A percentile compares a stretch with the other conserved stretches of the same genome.
phyloP scores from a whole-genome alignment of 2,113 vertebrate species.

The Tapirus terrestris region DNA sequence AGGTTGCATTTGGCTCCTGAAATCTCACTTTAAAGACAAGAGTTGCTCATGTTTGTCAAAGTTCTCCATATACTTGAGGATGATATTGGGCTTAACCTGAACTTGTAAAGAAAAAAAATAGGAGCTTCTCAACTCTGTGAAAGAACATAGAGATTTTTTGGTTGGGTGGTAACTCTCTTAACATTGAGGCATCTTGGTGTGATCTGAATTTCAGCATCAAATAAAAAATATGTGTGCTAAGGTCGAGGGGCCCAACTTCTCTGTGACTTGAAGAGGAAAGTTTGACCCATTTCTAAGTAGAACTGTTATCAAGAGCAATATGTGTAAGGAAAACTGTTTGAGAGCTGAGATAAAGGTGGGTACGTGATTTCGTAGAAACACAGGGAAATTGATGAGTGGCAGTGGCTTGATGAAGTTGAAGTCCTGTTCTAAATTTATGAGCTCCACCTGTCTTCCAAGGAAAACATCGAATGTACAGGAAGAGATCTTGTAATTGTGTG shows the following conservation, averaged over 20 bases:
- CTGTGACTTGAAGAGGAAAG: not conserved
- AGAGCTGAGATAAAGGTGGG: not conserved
- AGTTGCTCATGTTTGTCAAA: not conserved
- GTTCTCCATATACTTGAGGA: not conserved
- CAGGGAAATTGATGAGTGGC: not conserved
- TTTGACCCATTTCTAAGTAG: not conserved
- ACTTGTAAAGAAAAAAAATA: not conserved
- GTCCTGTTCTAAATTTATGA: not conserved
- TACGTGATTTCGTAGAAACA: conserved; percentile 12
- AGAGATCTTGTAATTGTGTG: conserved; percentile 51
- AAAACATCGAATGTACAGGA: conserved; percentile 65
- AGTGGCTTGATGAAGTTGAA: conserved; percentile 50
- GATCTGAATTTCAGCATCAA: not conserved
- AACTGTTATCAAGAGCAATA: not conserved
- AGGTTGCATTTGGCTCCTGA: not conserved
- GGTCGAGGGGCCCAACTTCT: not conserved
- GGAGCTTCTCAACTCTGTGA: not conserved
- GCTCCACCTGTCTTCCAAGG: conserved; percentile 59
- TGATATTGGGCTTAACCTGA: not conserved
- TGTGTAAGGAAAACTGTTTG: not conserved
- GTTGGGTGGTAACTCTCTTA: not conserved
- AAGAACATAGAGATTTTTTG: not conserved
- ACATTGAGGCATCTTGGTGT: not conserved
- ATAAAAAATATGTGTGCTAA: not conserved
- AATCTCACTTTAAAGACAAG: not conserved